Conservation (phyloP, 2,797 vertebrate species). For the Schizothorax lantsangensis region DNA sequence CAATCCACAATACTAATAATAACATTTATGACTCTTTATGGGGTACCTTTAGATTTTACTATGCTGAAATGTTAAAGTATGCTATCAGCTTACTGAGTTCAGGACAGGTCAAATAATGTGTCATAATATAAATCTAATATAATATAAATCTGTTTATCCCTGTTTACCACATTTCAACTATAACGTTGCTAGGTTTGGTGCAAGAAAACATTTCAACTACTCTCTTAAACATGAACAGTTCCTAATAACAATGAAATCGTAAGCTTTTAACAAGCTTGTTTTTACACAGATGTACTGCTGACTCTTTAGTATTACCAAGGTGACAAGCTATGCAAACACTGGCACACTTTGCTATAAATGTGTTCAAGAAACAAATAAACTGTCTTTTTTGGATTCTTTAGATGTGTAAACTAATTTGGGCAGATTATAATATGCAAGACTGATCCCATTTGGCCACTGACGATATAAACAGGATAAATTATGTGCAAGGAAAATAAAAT, state of each 20-base stretch:
- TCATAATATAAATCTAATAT: no score
- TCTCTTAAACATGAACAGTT: not conserved
- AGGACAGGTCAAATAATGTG: not conserved
- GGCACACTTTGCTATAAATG: constrained; percentile 15
- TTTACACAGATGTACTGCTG: not conserved
- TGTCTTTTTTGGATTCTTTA: not conserved
- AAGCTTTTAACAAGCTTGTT: constrained; percentile 23
- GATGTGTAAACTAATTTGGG: constrained; percentile 2
- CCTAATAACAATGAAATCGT: not conserved
- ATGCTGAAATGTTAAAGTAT: constrained; percentile 5
- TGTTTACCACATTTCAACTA: not conserved
- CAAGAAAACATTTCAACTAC: not conserved
- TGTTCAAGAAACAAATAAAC: not conserved
- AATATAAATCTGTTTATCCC: not conserved
- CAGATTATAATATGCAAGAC: not conserved
- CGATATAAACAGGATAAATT: not conserved
- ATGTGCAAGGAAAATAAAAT: not conserved
- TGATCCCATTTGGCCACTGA: not conserved
- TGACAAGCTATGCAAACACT: constrained; percentile 27
- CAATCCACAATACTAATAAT: not conserved
- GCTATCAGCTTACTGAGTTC: not conserved
- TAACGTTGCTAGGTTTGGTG: not conserved
- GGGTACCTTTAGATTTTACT: not conserved
- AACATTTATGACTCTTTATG: not conserved
- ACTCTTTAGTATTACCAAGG: not conserved